Conservation (phyloP, 2,888 invertebrate genomes). For the Nomada lathburiana region DNA sequence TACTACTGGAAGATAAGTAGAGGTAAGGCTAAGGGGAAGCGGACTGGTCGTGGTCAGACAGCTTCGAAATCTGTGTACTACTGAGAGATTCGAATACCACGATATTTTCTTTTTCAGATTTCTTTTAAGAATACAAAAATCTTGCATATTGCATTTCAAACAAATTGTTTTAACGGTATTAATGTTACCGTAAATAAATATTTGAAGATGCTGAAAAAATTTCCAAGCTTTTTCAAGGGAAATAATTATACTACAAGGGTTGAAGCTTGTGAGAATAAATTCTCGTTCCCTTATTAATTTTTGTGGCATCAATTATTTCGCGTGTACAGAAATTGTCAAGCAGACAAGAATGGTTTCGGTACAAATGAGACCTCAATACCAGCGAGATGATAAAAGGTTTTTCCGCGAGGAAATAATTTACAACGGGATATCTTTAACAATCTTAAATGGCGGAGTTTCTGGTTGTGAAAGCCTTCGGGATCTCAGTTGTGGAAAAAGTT, state of each 20-base stretch:
- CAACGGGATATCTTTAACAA: conserved; percentile 11
- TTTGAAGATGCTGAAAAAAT: neutral
- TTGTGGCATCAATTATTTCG: neutral
- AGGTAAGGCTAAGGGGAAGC: neutral
- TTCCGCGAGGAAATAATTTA: neutral
- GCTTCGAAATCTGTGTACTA: no score
- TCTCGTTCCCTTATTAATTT: no score
- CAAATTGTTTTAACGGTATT: neutral
- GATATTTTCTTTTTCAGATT: neutral
- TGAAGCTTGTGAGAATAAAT: neutral
- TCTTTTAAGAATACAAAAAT: neutral
- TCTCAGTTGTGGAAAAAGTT: conserved; percentile 16
- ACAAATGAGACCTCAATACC: neutral
- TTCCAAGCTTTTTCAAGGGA: neutral
- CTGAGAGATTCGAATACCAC: neutral
- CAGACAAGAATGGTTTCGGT: no score
- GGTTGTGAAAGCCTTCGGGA: neutral
- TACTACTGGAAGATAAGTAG: neutral
- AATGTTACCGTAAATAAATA: neutral
- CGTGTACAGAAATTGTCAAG: no score
- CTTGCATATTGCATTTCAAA: neutral
- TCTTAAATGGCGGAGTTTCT: conserved; percentile 13
- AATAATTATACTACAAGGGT: neutral
- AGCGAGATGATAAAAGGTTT: neutral
- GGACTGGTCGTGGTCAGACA: neutral